Conservation (phyloP, 2,888 invertebrate species). For the Criorhina ranunculi region DNA sequence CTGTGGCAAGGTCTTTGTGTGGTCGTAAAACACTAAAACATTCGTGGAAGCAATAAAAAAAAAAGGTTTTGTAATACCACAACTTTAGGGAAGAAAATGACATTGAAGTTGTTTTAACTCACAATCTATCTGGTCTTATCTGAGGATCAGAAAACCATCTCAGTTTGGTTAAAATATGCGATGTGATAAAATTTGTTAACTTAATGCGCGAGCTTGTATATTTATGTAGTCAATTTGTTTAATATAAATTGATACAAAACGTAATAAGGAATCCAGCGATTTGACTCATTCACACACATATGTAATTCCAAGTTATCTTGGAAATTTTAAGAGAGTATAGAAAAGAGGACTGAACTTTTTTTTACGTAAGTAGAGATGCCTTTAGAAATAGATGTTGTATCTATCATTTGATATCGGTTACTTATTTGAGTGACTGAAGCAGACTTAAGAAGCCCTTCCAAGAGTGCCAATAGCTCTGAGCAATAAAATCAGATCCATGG, state of each 20-base stretch:
- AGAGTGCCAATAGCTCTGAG: no score
- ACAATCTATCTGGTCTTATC: neutral
- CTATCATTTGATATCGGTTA: no score
- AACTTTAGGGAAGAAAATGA: slow-evolving; percentile 8
- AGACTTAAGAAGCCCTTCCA: no score
- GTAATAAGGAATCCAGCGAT: neutral
- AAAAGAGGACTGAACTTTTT: no score
- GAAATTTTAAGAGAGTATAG: no score
- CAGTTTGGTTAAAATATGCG: neutral
- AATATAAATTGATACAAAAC: neutral
- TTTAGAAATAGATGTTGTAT: no score
- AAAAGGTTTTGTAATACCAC: neutral
- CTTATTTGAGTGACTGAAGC: no score
- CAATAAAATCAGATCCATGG: no score
- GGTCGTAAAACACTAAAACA: neutral
- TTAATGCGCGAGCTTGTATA: neutral
- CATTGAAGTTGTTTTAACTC: neutral
- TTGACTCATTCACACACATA: neutral
- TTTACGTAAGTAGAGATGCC: no score
- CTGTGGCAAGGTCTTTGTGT: slow-evolving; percentile 29
- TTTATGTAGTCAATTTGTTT: slow-evolving; percentile 13
- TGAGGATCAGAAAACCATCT: neutral
- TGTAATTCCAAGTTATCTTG: no score
- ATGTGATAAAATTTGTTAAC: neutral
- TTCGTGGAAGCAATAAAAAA: slow-evolving; percentile 16